Evolutionary conservation across 2,888 invertebrate genomes (phyloP).

Genomic region (Pegoplata infirma): DNA sequence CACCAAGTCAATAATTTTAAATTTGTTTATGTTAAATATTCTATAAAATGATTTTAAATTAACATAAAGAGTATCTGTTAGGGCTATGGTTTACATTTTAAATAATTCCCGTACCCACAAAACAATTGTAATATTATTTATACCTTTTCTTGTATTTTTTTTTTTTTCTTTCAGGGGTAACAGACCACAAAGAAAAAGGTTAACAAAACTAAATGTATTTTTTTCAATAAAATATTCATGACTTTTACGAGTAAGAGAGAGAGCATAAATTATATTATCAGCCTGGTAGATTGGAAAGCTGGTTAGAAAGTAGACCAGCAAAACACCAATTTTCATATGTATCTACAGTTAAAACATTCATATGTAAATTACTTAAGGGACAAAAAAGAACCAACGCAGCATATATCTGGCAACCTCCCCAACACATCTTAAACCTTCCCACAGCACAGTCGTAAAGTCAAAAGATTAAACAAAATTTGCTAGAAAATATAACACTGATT

Average conservation of each 20-base stretch:
- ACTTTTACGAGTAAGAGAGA: background rate
- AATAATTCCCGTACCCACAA: slow-evolving; percentile 36
- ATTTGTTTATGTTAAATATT: slow-evolving; percentile 10
- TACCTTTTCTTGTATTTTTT: background rate
- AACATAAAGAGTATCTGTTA: background rate
- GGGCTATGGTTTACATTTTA: slow-evolving; percentile 39
- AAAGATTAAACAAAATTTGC: too few relatives aligned
- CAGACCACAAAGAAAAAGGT: slow-evolving; percentile 25
- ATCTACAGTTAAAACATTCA: slow-evolving; percentile 17
- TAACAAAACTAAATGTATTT: slow-evolving; percentile 26
- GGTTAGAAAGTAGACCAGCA: background rate
- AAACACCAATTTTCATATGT: slow-evolving; percentile 14
- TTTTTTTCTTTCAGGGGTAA: background rate
- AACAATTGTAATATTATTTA: slow-evolving; percentile 43
- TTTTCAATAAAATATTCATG: slow-evolving; percentile 43
- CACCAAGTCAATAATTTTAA: background rate
- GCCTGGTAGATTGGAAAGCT: background rate
- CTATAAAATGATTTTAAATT: slow-evolving; percentile 1
- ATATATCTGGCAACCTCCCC: too few relatives aligned
- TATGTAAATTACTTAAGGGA: slow-evolving; percentile 50
- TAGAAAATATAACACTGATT: too few relatives aligned
- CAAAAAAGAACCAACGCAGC: background rate
- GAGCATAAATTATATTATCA: background rate
- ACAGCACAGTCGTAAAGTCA: background rate
- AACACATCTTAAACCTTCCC: too few relatives aligned